A percentile compares a stretch with the other conserved stretches of the same genome.
phyloP scores from a whole-genome alignment of 2,888 invertebrate genomes.

The Cistogaster globosa region DNA sequence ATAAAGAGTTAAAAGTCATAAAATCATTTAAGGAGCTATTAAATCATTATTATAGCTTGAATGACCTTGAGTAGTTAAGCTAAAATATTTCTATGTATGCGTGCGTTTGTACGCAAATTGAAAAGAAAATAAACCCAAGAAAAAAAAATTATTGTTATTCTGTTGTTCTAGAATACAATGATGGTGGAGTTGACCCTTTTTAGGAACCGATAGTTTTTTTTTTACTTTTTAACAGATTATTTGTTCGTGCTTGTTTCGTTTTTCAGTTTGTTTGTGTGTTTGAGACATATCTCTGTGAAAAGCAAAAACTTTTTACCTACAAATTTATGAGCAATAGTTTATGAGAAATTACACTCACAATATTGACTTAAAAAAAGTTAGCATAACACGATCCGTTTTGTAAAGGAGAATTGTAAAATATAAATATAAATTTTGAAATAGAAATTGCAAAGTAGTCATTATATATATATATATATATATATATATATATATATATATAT shows the following conservation, averaged over 20 bases:
- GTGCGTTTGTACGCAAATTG: conserved; percentile 13
- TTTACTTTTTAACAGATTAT: conserved; percentile 43
- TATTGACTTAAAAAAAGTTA: neutral
- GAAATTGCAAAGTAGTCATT: conserved; percentile 42
- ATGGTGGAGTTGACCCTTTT: conserved; percentile 6
- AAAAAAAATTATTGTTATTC: conserved; percentile 32
- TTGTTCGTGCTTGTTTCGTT: conserved; percentile 34
- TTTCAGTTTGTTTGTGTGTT: conserved; percentile 40
- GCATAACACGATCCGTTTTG: neutral
- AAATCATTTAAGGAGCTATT: conserved; percentile 82
- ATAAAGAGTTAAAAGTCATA: conserved; percentile 79
- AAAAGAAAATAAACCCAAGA: conserved; percentile 33
- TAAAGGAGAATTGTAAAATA: neutral
- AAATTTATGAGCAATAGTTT: conserved; percentile 18
- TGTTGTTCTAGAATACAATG: conserved; percentile 1
- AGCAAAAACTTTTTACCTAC: conserved; percentile 28
- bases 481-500: too few relatives aligned
- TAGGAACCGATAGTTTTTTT: conserved; percentile 9
- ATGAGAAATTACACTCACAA: conserved; percentile 19
- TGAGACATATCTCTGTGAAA: conserved; percentile 38
- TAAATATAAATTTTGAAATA: conserved; percentile 6
- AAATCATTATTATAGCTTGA: conserved; percentile 82
- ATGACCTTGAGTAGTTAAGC: conserved; percentile 79
- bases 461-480: too few relatives aligned
- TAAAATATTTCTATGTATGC: neutral